Conservation (phyloP, 2,113 vertebrate species). For the Todiramphus saurophagus region DNA sequence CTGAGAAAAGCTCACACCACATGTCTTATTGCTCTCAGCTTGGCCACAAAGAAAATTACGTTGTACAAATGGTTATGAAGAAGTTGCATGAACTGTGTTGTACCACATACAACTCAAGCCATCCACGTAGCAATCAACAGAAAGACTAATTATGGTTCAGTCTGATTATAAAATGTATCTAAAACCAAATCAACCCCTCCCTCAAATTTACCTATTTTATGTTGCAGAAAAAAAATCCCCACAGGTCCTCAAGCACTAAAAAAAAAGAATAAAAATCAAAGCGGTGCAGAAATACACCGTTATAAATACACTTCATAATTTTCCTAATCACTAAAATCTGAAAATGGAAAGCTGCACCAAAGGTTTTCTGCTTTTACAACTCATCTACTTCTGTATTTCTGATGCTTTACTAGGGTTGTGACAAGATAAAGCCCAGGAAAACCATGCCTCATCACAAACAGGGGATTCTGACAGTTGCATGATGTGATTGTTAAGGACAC, state of each 20-base stretch:
- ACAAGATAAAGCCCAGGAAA: slow-evolving; percentile 43
- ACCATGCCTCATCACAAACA: neutral
- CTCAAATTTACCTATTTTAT: neutral
- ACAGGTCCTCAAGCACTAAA: neutral
- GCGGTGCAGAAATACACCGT: neutral
- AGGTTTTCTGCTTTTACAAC: slow-evolving; percentile 10
- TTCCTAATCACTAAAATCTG: neutral
- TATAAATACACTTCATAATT: neutral
- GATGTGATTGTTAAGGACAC: slow-evolving; percentile 4
- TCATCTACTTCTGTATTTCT: neutral
- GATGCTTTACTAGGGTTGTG: neutral
- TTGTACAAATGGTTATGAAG: neutral
- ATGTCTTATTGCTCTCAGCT: neutral
- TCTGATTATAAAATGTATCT: neutral
- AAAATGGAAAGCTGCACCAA: neutral
- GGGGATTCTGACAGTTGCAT: neutral
- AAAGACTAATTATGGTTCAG: neutral
- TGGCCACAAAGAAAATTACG: slow-evolving; percentile 33
- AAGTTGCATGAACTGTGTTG: neutral
- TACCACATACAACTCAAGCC: neutral
- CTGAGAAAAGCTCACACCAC: slow-evolving; percentile 17
- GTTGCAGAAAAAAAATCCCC: neutral
- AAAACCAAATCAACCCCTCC: neutral
- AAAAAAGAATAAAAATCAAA: neutral
- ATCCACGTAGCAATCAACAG: neutral